These are phyloP conservation scores for Agriopis leucophaearia DNA, from an alignment of 2,888 invertebrate species.

Conservation along the genomic window DNA sequence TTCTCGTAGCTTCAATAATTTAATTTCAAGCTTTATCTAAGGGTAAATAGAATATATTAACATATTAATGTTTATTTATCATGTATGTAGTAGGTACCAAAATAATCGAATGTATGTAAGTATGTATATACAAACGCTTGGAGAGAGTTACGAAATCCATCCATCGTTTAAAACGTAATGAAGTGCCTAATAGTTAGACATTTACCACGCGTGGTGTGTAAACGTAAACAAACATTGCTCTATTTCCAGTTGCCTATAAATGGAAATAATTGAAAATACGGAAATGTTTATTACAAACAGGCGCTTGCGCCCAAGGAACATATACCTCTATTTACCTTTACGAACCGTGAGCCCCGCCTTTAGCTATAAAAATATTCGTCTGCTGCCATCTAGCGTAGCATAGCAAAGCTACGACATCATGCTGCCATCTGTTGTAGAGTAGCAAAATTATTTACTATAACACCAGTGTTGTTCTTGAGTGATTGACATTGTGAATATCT, in stretches of 20 bases:
- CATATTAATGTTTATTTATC: too few species aligned
- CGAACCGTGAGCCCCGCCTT: too few species aligned
- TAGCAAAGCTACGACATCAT: neutral
- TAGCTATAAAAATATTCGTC: neutral
- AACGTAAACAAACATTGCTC: slow-evolving; percentile 33
- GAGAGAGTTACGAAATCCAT: slow-evolving; percentile 24
- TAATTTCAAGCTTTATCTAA: too few species aligned
- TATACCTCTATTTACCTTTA: neutral
- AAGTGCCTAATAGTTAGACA: slow-evolving; percentile 33
- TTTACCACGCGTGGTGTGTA: slow-evolving; percentile 29
- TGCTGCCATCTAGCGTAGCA: slow-evolving; percentile 16
- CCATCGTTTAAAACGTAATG: slow-evolving; percentile 31
- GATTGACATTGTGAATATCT: neutral
- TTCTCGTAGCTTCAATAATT: too few species aligned
- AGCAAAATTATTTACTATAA: slow-evolving; percentile 36
- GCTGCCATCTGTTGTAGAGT: slow-evolving; percentile 59
- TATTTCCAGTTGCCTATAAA: slow-evolving; percentile 39
- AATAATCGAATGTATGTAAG: neutral
- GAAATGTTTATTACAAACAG: slow-evolving; percentile 33
- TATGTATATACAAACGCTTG: slow-evolving; percentile 5
- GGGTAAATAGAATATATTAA: too few species aligned
- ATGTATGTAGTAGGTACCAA: too few species aligned
- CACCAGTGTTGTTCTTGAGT: neutral
- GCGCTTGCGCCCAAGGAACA: slow-evolving; percentile 11
- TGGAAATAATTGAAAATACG: slow-evolving; percentile 38